These are phyloP conservation scores for Arremon brunneinucha DNA, from an alignment of 2,797 vertebrate genomes.

Conservation along the genomic window DNA sequence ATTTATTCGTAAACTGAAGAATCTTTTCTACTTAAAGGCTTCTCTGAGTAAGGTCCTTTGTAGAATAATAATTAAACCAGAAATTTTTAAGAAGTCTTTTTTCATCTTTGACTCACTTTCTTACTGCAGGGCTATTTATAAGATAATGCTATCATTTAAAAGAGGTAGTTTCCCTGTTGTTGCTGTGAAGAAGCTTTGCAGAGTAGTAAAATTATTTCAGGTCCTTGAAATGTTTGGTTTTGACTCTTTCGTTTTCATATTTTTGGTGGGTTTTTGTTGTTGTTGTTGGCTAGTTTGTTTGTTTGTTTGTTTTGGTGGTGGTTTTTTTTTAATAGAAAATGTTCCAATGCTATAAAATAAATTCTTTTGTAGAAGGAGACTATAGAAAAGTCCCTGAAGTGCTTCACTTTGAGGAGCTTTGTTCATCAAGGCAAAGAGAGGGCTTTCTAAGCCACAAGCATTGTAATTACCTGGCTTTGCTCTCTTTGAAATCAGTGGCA, in stretches of 20 bases:
- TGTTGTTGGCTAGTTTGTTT: too few species aligned
- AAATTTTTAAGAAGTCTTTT: neutral
- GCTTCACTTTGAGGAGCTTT: neutral
- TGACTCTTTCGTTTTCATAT: neutral
- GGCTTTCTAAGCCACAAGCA: neutral
- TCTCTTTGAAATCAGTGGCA: neutral
- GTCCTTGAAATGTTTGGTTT: neutral
- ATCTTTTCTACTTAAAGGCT: neutral
- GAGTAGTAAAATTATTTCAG: neutral
- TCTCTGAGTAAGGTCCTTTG: neutral
- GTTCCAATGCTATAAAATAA: neutral
- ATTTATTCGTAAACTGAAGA: neutral
- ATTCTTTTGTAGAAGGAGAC: neutral
- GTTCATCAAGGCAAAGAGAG: neutral
- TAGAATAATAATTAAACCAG: neutral
- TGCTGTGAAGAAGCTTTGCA: neutral
- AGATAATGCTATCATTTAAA: neutral
- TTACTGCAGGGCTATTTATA: neutral
- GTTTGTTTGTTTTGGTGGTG: neutral
- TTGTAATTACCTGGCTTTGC: neutral
- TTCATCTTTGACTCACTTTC: neutral
- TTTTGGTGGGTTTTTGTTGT: neutral
- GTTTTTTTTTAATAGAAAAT: neutral
- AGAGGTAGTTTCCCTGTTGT: neutral
- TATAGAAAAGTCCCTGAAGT: neutral